Conservation (phyloP, 2,888 invertebrate genomes). For the Lochmaea capreae region DNA sequence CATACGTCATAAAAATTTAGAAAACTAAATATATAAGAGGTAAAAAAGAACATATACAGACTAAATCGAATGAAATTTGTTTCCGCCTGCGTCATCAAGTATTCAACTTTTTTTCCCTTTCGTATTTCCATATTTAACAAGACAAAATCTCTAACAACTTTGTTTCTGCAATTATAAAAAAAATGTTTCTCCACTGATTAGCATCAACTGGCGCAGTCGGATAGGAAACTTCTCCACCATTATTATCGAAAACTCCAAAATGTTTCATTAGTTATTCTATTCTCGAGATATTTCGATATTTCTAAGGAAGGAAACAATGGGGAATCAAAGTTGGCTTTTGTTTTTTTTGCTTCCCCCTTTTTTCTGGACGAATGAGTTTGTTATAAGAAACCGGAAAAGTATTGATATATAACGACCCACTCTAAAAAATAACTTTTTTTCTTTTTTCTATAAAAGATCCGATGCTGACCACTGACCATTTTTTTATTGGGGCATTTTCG, state of each 20-base stretch:
- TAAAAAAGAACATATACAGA: no score
- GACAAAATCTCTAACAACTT: no score
- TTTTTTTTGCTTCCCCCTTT: slow-evolving; percentile 21
- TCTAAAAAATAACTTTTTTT: slow-evolving; percentile 30
- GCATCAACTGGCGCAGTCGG: slow-evolving; percentile 1
- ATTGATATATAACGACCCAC: slow-evolving; percentile 35
- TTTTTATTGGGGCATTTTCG: slow-evolving; percentile 15
- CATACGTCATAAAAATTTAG: no score
- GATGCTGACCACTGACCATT: slow-evolving; percentile 2
- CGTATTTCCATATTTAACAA: no score
- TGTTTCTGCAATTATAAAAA: not conserved
- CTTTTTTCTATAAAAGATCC: slow-evolving; percentile 2
- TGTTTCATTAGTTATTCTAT: slow-evolving; percentile 35
- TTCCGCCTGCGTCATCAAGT: no score
- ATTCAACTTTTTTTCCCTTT: no score
- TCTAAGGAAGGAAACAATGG: slow-evolving; percentile 34
- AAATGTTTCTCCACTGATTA: not conserved
- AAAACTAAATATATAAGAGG: no score
- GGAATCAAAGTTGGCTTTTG: slow-evolving; percentile 40
- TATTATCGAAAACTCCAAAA: slow-evolving; percentile 15
- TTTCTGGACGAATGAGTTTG: slow-evolving; percentile 30
- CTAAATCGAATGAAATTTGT: no score
- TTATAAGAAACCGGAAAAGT: slow-evolving; percentile 28
- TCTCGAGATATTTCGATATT: slow-evolving; percentile 39
- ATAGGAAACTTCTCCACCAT: not conserved